Evolutionary conservation across 2,113 vertebrate genomes (phyloP), one percentile per base, ranked within the genome.

Genomic region (Origma solitaria): DNA sequence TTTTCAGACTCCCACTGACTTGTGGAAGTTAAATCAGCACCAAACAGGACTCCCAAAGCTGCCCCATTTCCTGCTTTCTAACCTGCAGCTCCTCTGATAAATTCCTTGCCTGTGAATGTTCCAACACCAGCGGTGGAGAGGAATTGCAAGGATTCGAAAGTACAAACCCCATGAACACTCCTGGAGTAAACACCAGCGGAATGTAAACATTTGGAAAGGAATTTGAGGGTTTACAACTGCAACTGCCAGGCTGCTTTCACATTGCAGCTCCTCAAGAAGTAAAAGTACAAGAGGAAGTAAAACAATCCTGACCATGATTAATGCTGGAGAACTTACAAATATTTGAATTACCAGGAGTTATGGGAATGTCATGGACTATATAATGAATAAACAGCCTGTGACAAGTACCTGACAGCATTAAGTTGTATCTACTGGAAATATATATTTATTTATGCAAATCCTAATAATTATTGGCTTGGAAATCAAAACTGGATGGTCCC

Each of bases 91-190:
- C 35, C 11, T 18, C 49, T 7, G 35, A 40, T 7, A 11, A 50
- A 62, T 44, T 24, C 50, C 9, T 37, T 17, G 45, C 45, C 70
- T 37, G 24, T 25, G 20, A 13, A 40, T 1, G 9, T 18, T 42
- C 45, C 56, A 9, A 10, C 9, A 4, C 1, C 2, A 0, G 31
- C 0, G 20, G 11, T 4, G 28, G 38, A 16, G 64, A 44, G 61
- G 71, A 75, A 38, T 7, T 3, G 9, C 1, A 13, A 66, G 64
- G 61, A 50, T 4, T 4, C 22, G 15, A 37, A 58, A 57, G 53
- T 76, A 60, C 6, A 30, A 78, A 82, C 53, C 8, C 76, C 68
- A 31, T 1, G 42, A 81, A 53, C 15, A 45, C 49, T 62, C 42
- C 9, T 6, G 5, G 27, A 40, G 40, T 6, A 75, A 92, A 82